Evolutionary conservation across 37 sponge, comb jelly and placozoan species (phyloP).

Genomic region (Petrosia ficiformis): DNA sequence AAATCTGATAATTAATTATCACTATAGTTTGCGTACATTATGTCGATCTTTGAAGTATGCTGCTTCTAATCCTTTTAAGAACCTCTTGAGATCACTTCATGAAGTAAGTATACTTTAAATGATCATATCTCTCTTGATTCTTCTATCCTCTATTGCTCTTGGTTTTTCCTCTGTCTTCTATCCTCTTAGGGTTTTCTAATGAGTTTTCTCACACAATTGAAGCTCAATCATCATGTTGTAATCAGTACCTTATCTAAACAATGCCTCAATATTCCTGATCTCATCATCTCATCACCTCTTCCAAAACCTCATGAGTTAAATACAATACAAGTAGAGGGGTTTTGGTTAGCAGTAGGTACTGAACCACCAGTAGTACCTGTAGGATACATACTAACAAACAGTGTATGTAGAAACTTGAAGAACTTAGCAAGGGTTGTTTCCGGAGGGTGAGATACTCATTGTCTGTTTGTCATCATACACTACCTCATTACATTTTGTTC

Average conservation of each 20-base stretch:
- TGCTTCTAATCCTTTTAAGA: conserved; percentile 48
- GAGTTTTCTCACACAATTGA: conserved; percentile 62
- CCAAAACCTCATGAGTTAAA: neutral
- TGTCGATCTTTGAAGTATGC: conserved; percentile 85
- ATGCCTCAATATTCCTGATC: conserved; percentile 24
- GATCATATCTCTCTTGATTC: neutral
- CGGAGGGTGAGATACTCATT: conserved; percentile 50
- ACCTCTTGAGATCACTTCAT: conserved; percentile 67
- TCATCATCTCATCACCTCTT: neutral
- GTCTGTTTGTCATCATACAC: neutral
- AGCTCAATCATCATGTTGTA: conserved; percentile 36
- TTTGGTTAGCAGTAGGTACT: conserved; percentile 74
- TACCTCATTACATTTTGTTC: neutral
- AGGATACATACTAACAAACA: conserved; percentile 76
- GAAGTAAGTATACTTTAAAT: conserved; percentile 45
- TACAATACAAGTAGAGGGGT: conserved; percentile 67
- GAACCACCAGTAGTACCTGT: conserved; percentile 9
- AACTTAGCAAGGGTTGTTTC: conserved; percentile 88
- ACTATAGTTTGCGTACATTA: conserved; percentile 76
- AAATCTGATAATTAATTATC: neutral
- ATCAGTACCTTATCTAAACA: conserved; percentile 19
- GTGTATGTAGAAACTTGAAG: conserved; percentile 83
- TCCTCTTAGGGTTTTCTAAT: conserved; percentile 53
- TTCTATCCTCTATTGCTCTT: neutral
- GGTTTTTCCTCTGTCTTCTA: neutral